Percentiles rank a stretch among this genome's conserved stretches.
Conservation (phyloP, 2,888 invertebrate species). For the Nymphalis c-album region DNA sequence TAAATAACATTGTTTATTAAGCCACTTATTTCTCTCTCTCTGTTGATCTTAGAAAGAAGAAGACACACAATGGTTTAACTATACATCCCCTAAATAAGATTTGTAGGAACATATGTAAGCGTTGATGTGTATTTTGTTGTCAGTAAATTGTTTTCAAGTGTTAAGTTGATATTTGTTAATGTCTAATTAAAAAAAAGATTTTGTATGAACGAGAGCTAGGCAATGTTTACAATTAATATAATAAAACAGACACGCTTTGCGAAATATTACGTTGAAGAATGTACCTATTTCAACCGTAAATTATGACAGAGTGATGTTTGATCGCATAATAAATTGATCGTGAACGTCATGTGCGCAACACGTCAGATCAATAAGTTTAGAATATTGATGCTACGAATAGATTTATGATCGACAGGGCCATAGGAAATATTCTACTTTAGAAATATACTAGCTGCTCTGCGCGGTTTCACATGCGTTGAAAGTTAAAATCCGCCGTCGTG, state of each 20-base stretch:
- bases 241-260: slow-evolving; percentile 18
- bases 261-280: slow-evolving; percentile 20
- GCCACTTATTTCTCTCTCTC: too few relatives aligned
- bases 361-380: slow-evolving; percentile 11
- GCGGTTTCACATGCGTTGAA: neutral
- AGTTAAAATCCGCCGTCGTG: neutral
- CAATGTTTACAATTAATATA: too few relatives aligned
- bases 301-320: slow-evolving; percentile 28
- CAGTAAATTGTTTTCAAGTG: too few relatives aligned
- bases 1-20: too few relatives aligned
- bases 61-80: too few relatives aligned
- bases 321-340: slow-evolving; percentile 20
- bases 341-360: slow-evolving; percentile 6
- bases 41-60: too few relatives aligned
- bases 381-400: slow-evolving; percentile 16
- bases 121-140: too few relatives aligned
- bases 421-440: neutral
- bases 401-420: neutral
- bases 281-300: slow-evolving; percentile 15
- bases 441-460: neutral
- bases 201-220: too few relatives aligned
- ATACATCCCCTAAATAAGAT: too few relatives aligned
- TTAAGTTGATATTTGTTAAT: too few relatives aligned
- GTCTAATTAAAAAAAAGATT: too few relatives aligned
- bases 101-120: too few relatives aligned